These are phyloP conservation scores for Trichonephila clavipes DNA, from an alignment of 1,140 invertebrate genomes.

Conservation along the genomic window DNA sequence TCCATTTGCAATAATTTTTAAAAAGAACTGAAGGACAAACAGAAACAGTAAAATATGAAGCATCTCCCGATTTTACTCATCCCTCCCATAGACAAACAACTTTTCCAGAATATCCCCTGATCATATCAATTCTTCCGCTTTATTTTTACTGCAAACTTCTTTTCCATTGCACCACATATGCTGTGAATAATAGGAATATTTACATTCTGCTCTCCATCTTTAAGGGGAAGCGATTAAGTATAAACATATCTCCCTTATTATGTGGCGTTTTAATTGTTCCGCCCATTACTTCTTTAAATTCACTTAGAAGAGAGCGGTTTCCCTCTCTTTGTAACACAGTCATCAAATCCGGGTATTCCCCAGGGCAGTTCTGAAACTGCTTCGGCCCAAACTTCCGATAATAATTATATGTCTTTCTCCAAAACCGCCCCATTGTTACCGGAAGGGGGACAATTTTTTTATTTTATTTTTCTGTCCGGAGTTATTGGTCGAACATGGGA, in stretches of 20 bases:
- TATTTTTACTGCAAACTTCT: too few relatives aligned
- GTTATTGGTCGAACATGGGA: conserved; percentile 65
- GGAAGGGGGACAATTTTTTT: conserved; percentile 53
- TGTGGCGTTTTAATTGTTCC: conserved; percentile 17
- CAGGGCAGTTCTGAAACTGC: conserved; percentile 44
- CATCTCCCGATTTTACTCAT: too few relatives aligned
- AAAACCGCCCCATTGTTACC: conserved; percentile 69
- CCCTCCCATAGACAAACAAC: too few relatives aligned
- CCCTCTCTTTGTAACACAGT: conserved; percentile 21
- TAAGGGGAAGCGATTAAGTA: neutral
- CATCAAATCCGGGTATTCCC: conserved; percentile 41
- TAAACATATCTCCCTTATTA: neutral
- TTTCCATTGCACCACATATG: too few relatives aligned
- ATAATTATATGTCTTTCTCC: conserved; percentile 71
- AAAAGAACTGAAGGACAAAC: too few relatives aligned
- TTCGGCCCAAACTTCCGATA: conserved; percentile 67
- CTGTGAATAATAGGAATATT: too few relatives aligned
- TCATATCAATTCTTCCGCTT: too few relatives aligned
- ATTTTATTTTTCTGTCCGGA: conserved; percentile 20
- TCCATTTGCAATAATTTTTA: too few relatives aligned
- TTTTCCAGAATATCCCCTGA: too few relatives aligned
- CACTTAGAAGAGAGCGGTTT: conserved; percentile 12
- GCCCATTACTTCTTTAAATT: conserved; percentile 59
- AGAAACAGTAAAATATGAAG: too few relatives aligned
- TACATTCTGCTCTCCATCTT: too few relatives aligned